Conservation (phyloP, 2,113 vertebrate species). For the Narcine bancroftii region DNA sequence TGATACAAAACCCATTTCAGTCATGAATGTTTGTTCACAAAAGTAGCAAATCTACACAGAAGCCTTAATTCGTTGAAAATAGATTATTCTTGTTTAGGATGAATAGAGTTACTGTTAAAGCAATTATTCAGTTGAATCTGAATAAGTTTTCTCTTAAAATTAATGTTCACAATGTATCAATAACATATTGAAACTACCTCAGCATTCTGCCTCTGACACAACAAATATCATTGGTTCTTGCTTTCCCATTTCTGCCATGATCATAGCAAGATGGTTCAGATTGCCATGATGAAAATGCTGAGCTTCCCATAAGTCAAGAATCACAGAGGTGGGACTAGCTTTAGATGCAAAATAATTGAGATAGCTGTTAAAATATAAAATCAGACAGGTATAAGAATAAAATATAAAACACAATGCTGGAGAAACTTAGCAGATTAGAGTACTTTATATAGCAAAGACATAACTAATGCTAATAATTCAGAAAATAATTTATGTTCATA, state of each 20-base stretch:
- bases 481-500: background rate
- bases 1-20: slow-evolving; percentile 18
- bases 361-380: slow-evolving; percentile 63
- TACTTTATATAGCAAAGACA: no score
- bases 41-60: slow-evolving; percentile 31
- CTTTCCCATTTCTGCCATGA: slow-evolving; percentile 93
- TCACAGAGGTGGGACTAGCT: slow-evolving; percentile 88
- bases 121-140: slow-evolving; percentile 2
- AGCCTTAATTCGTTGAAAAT: slow-evolving; percentile 19
- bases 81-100: slow-evolving; percentile 17
- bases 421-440: no score
- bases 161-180: background rate
- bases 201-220: slow-evolving; percentile 93
- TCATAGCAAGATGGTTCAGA: slow-evolving; percentile 87
- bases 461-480: background rate
- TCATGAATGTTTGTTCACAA: slow-evolving; percentile 15
- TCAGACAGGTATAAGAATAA: background rate
- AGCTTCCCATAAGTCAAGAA: slow-evolving; percentile 96
- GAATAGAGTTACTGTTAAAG: slow-evolving; percentile 1
- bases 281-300: slow-evolving; percentile 94
- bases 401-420: no score
- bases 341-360: slow-evolving; percentile 94
- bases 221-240: slow-evolving; percentile 89
- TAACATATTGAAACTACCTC: slow-evolving; percentile 42
- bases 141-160: background rate